These are phyloP conservation scores for Chaetodon trifascialis DNA, from an alignment of 2,113 vertebrate genomes.

Conservation along the genomic window DNA sequence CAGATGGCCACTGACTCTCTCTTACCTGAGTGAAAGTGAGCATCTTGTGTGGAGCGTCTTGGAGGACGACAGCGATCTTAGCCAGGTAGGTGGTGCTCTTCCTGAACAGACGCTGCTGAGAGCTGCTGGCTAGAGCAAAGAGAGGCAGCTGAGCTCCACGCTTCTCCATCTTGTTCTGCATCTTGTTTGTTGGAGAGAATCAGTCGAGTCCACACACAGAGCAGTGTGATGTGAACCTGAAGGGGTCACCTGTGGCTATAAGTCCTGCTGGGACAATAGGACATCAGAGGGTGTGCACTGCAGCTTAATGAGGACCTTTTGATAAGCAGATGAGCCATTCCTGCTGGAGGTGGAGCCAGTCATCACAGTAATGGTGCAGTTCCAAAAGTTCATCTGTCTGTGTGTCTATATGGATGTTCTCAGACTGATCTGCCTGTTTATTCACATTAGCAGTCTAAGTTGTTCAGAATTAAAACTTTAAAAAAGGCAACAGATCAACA, in stretches of 20 bases:
- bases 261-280: conserved; percentile 33
- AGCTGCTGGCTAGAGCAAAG: background rate
- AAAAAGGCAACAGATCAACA: background rate
- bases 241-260: conserved; percentile 31
- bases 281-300: conserved; percentile 29
- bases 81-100: conserved; percentile 86
- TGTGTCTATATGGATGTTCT: background rate
- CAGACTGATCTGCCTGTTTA: background rate
- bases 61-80: conserved; percentile 86
- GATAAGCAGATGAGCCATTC: background rate
- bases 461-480: background rate
- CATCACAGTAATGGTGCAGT: background rate
- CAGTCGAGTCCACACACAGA: background rate
- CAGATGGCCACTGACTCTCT: background rate
- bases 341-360: conserved; percentile 32
- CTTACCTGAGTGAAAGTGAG: conserved; percentile 61
- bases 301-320: conserved; percentile 45
- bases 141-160: conserved; percentile 1
- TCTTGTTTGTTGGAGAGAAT: conserved; percentile 21
- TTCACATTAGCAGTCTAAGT: background rate
- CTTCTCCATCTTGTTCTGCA: conserved; percentile 25
- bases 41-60: conserved; percentile 82
- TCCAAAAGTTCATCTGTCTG: conserved; percentile 3
- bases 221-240: background rate
- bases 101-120: conserved; percentile 67